Evolutionary conservation across 2,797 vertebrate species (phyloP).

Genomic region (Rallus crepitans): DNA sequence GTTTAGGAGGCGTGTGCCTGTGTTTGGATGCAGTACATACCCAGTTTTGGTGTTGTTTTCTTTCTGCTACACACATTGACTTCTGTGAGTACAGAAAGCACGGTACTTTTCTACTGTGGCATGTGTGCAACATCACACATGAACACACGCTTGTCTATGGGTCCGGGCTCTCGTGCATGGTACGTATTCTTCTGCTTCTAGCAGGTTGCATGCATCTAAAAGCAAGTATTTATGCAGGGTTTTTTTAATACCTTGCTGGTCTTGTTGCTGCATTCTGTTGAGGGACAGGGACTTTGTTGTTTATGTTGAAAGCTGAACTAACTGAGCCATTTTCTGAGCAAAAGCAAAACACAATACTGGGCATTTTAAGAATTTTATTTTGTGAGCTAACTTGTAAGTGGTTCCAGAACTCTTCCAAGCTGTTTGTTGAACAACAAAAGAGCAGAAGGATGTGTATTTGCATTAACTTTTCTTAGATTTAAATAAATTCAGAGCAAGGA

Average conservation of each 20-base stretch:
- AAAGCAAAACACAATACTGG: background rate
- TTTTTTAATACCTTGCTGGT: background rate
- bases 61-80: background rate
- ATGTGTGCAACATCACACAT: rapidly evolving
- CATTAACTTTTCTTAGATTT: slow-evolving; percentile 23
- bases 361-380: background rate
- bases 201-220: background rate
- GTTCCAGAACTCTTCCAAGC: slow-evolving; percentile 4
- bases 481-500: background rate
- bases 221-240: background rate
- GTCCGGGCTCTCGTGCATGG: background rate
- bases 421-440: background rate
- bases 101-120: background rate
- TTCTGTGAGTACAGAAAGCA: background rate
- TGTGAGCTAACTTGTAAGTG: background rate
- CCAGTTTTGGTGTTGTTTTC: background rate
- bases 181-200: background rate
- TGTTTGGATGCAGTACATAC: background rate
- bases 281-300: background rate
- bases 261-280: background rate
- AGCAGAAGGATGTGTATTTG: slow-evolving; percentile 12
- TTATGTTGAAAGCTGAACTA: background rate
- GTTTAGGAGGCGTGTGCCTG: background rate
- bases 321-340: background rate
- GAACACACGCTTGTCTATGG: background rate